Percentiles rank a stretch among this genome's conserved stretches.
These are phyloP conservation scores for Apogon talboti DNA, from an alignment of 2,797 vertebrate species.

Conservation along the genomic window DNA sequence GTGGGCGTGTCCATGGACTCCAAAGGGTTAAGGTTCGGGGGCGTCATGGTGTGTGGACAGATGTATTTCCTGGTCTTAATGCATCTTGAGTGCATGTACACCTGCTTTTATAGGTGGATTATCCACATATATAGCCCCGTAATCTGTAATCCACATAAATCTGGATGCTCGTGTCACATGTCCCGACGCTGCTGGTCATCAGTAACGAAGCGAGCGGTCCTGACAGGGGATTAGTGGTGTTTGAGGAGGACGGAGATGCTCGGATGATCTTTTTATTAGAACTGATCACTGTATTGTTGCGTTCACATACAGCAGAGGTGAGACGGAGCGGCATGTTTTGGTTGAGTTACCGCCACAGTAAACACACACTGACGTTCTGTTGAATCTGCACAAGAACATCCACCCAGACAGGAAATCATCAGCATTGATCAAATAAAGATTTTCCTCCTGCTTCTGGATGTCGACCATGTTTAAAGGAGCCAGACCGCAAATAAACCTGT, in stretches of 20 bases:
- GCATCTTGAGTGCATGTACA: conserved; percentile 19
- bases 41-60: neutral
- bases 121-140: conserved; percentile 37
- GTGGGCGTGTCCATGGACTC: no score
- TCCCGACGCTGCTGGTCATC: neutral
- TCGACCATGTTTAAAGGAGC: neutral
- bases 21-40: no score
- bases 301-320: neutral
- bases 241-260: no score
- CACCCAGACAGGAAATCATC: no score
- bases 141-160: conserved; percentile 58
- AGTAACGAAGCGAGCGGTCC: no score
- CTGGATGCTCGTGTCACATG: conserved; percentile 31
- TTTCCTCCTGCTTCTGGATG: neutral
- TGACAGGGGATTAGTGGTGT: no score
- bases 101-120: conserved; percentile 52
- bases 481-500: no score
- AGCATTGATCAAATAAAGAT: neutral
- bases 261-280: no score
- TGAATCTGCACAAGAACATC: neutral
- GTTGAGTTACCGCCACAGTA: neutral
- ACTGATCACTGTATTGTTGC: no score
- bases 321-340: neutral
- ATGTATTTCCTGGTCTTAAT: conserved; percentile 28
- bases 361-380: conserved; percentile 2